These are phyloP conservation scores for Lipophrys pholis DNA, from an alignment of 2,113 vertebrate genomes.

Conservation along the genomic window DNA sequence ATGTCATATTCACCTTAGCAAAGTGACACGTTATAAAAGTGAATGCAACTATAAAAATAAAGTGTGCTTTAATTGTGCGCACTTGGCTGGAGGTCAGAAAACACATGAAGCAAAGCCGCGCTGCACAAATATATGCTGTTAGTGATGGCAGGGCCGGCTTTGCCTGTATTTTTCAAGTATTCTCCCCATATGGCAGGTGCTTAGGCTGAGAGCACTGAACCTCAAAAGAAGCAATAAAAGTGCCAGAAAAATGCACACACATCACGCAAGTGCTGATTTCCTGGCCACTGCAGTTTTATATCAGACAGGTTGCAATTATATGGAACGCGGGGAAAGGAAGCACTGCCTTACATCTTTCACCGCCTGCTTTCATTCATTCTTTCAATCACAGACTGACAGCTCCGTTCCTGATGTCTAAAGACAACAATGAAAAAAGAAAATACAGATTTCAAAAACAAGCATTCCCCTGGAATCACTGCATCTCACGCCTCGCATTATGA, in stretches of 20 bases:
- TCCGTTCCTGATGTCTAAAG: neutral
- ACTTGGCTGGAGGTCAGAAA: slow-evolving; percentile 33
- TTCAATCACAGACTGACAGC: neutral
- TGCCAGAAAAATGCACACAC: slow-evolving; percentile 35
- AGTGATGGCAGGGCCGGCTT: slow-evolving; percentile 45
- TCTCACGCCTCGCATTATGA: neutral
- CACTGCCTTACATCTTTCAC: slow-evolving; percentile 38
- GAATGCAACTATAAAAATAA: slow-evolving; percentile 42
- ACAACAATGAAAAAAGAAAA: neutral
- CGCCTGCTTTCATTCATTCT: neutral
- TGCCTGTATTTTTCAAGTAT: slow-evolving; percentile 46
- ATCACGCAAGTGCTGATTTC: slow-evolving; percentile 60
- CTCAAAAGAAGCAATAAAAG: slow-evolving; percentile 69
- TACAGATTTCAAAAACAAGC: neutral
- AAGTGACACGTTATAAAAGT: slow-evolving; percentile 34
- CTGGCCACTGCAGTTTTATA: slow-evolving; percentile 44
- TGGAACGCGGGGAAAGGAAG: slow-evolving; percentile 16
- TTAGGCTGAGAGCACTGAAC: slow-evolving; percentile 68
- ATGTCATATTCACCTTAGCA: slow-evolving; percentile 46
- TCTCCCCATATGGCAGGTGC: slow-evolving; percentile 63
- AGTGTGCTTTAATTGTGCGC: slow-evolving; percentile 29
- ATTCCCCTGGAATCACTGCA: neutral
- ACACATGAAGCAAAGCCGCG: slow-evolving; percentile 35
- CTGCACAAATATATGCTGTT: slow-evolving; percentile 59
- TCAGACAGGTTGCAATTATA: slow-evolving; percentile 43